phyloP scores from a whole-genome alignment of 2,113 vertebrate genomes.

The Silurus glanis region DNA sequence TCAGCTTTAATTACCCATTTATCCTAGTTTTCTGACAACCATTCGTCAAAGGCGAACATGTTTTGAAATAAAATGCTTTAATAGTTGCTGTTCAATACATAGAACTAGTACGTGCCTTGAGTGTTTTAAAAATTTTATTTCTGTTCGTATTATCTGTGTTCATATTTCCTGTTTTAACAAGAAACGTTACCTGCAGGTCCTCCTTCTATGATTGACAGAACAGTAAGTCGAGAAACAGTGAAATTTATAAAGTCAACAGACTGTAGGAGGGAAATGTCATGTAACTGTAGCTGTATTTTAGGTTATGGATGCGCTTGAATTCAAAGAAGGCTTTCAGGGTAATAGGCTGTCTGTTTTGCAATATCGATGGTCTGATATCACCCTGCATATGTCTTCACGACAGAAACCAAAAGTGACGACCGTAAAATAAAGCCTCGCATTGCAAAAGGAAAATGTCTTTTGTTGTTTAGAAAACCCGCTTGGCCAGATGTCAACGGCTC shows the following conservation, averaged over 20 bases:
- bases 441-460: constrained; percentile 26
- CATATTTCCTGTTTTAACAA: background rate
- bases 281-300: background rate
- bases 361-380: constrained; percentile 18
- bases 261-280: background rate
- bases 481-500: background rate
- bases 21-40: background rate
- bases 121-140: constrained; percentile 11
- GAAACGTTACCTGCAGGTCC: background rate
- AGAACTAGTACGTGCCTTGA: constrained; percentile 13
- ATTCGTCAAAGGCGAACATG: constrained; percentile 37
- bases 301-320: background rate
- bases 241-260: background rate
- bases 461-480: constrained; percentile 10
- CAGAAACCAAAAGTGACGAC: constrained; percentile 12
- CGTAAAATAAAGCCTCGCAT: constrained; percentile 17
- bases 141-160: constrained; percentile 6
- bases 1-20: background rate
- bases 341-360: background rate
- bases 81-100: constrained; percentile 46
- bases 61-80: constrained; percentile 64
- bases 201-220: background rate
- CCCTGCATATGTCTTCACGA: constrained; percentile 13
- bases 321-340: background rate
- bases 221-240: constrained; percentile 1